Evolutionary conservation across 2,113 vertebrate species (phyloP).

Genomic region (Brienomyrus brachyistius): DNA sequence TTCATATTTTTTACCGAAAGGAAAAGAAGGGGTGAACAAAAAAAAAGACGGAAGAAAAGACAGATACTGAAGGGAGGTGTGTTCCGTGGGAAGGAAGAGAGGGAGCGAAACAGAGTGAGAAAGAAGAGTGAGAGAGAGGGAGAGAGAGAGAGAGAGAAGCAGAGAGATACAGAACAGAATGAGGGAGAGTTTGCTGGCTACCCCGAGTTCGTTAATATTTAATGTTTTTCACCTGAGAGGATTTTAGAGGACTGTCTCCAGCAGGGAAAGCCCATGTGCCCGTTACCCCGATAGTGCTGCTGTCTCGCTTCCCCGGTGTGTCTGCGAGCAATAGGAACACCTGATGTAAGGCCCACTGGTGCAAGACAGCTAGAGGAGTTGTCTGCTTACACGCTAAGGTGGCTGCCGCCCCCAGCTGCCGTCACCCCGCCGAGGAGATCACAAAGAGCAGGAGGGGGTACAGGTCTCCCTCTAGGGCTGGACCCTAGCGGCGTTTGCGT

Average conservation of each 20-base stretch:
- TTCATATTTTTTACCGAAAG: neutral
- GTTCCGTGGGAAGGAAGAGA: neutral
- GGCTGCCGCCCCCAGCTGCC: neutral
- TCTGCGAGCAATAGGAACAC: neutral
- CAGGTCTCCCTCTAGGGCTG: neutral
- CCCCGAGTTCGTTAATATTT: constrained; percentile 12
- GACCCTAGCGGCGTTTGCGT: neutral
- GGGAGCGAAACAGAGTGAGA: neutral
- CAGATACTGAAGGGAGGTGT: neutral
- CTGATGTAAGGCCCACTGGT: constrained; percentile 1
- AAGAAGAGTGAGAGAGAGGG: neutral
- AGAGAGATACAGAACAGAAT: neutral
- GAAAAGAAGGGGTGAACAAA: neutral
- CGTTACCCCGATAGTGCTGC: neutral
- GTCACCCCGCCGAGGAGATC: neutral
- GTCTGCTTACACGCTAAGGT: neutral
- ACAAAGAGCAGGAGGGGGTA: neutral
- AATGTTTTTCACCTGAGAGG: constrained; percentile 21
- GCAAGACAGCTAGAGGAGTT: neutral
- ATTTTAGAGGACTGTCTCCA: constrained; percentile 7
- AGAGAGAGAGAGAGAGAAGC: neutral
- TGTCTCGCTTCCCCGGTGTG: neutral
- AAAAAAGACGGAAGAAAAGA: neutral
- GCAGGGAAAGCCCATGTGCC: neutral
- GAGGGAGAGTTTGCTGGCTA: constrained; percentile 1